Conservation (phyloP, 2,888 invertebrate species). For the Aporophyla nigra region DNA sequence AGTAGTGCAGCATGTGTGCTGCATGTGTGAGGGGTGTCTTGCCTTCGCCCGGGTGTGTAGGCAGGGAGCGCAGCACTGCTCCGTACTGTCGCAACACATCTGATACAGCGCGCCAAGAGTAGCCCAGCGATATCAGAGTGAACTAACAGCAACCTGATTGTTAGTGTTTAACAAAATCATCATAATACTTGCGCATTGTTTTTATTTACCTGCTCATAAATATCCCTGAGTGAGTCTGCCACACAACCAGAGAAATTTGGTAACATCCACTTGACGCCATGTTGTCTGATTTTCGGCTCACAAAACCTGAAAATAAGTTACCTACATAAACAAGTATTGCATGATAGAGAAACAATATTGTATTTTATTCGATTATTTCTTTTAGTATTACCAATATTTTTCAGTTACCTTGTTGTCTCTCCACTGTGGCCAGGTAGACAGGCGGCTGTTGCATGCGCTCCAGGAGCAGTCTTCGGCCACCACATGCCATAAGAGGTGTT, state of each 20-base stretch:
- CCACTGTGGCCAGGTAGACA: conserved; percentile 90
- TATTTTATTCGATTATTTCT: not conserved
- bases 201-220: conserved; percentile 91
- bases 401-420: conserved; percentile 81
- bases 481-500: conserved; percentile 90
- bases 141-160: conserved; percentile 74
- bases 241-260: conserved; percentile 95
- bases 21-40: conserved; percentile 91
- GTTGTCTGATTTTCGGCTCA: conserved; percentile 86
- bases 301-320: conserved; percentile 80
- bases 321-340: not conserved
- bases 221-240: conserved; percentile 91
- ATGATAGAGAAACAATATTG: not conserved
- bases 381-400: not conserved
- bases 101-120: conserved; percentile 91
- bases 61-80: conserved; percentile 87
- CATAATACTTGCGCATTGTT: not conserved
- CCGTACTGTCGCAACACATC: conserved; percentile 90
- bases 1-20: conserved; percentile 90
- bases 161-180: not conserved
- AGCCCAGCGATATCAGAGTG: conserved; percentile 90
- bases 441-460: conserved; percentile 91
- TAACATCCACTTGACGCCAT: conserved; percentile 93
- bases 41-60: conserved; percentile 92
- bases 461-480: conserved; percentile 93